phyloP scores from a whole-genome alignment of 2,888 invertebrate species.

The Octonoba sinensis region DNA sequence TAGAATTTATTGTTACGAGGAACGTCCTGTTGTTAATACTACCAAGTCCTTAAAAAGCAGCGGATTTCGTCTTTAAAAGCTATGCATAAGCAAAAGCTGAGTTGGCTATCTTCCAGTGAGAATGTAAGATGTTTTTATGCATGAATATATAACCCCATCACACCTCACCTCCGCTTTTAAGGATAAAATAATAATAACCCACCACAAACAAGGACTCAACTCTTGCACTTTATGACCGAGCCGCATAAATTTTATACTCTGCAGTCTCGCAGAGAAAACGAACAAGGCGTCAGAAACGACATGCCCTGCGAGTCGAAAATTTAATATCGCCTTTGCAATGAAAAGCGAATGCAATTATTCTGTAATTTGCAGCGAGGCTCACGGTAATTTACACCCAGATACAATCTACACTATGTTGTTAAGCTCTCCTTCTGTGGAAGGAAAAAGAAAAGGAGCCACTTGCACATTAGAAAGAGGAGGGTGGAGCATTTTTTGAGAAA shows the following conservation, averaged over 20 bases:
- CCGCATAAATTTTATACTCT: constrained; percentile 39
- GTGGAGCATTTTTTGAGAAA: constrained; percentile 30
- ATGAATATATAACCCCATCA: constrained; percentile 3
- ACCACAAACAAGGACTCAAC: not conserved
- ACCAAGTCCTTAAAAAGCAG: too few species aligned
- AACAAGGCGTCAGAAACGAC: constrained; percentile 7
- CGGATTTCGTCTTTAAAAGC: too few species aligned
- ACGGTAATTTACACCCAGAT: constrained; percentile 56
- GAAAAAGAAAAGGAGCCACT: constrained; percentile 25
- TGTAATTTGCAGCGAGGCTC: constrained; percentile 51
- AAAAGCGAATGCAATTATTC: constrained; percentile 60
- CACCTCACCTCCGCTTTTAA: too few species aligned
- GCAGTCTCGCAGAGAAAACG: constrained; percentile 24
- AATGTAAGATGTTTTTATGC: not conserved
- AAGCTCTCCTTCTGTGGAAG: constrained; percentile 7
- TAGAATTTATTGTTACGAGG: too few species aligned
- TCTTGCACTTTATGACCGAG: constrained; percentile 26
- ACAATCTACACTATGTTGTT: constrained; percentile 46
- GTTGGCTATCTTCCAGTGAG: too few species aligned
- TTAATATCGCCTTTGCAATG: constrained; percentile 52
- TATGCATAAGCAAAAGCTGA: too few species aligned
- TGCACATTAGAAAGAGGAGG: constrained; percentile 12
- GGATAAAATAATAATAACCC: not conserved
- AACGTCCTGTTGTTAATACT: too few species aligned
- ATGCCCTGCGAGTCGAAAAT: constrained; percentile 44